These are phyloP conservation scores for Falco rusticolus DNA, from an alignment of 2,797 vertebrate genomes.

Conservation along the genomic window DNA sequence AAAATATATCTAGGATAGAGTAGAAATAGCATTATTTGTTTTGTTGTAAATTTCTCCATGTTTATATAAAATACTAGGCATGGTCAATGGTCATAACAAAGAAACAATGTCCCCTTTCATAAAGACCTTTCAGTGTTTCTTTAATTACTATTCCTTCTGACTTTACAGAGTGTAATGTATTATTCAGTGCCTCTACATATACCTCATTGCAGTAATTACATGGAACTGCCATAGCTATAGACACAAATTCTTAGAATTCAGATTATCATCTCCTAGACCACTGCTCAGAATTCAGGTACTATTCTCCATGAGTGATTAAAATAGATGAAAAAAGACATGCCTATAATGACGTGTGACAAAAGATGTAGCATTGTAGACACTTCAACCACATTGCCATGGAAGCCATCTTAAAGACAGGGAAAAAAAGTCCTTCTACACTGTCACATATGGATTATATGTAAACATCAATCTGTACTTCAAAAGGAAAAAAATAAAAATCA, in stretches of 20 bases:
- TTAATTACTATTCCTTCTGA: neutral
- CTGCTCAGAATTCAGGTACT: neutral
- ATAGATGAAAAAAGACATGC: neutral
- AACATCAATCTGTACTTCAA: neutral
- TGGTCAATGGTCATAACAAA: neutral
- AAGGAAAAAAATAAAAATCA: neutral
- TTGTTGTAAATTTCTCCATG: neutral
- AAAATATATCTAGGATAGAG: neutral
- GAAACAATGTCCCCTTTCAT: neutral
- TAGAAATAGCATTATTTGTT: neutral
- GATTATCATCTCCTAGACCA: fast-evolving
- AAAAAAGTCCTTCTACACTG: neutral
- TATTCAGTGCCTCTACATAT: neutral
- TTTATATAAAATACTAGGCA: neutral
- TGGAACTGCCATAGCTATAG: neutral
- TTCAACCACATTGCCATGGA: neutral
- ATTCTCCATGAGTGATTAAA: neutral
- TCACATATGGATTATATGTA: neutral
- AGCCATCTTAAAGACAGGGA: neutral
- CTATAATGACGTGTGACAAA: neutral
- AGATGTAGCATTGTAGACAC: neutral
- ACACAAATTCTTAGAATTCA: neutral
- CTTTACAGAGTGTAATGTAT: neutral
- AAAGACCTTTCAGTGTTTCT: fast-evolving
- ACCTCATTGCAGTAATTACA: neutral